phyloP scores from a whole-genome alignment of 2,113 vertebrate genomes.

The Cololabis saira region DNA sequence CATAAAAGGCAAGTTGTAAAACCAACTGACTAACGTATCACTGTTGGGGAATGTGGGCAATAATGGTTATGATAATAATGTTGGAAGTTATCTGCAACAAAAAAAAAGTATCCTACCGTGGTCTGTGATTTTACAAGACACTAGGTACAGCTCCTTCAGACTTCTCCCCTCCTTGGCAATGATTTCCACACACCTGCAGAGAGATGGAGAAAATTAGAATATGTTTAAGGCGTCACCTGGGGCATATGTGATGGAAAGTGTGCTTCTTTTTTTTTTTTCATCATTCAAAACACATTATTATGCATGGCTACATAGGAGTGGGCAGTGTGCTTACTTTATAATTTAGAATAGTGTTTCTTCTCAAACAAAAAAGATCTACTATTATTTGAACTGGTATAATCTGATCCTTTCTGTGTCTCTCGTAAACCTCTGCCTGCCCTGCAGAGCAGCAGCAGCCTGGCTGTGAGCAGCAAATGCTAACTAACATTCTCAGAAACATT shows the following conservation, averaged over 20 bases:
- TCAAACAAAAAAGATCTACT: no score
- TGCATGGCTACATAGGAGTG: neutral
- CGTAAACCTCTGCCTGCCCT: no score
- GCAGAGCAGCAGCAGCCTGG: no score
- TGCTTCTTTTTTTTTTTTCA: slow-evolving; percentile 6
- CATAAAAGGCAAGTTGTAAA: slow-evolving; percentile 54
- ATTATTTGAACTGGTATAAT: no score
- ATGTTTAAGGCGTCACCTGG: slow-evolving; percentile 38
- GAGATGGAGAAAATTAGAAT: slow-evolving; percentile 59
- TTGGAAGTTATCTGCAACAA: slow-evolving; percentile 64
- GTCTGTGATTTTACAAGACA: slow-evolving; percentile 99
- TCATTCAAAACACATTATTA: slow-evolving; percentile 17
- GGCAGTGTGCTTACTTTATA: no score
- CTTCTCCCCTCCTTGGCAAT: slow-evolving; percentile 97
- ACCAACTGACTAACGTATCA: slow-evolving; percentile 57
- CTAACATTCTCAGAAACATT: no score
- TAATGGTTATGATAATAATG: slow-evolving; percentile 62
- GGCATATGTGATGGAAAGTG: slow-evolving; percentile 3
- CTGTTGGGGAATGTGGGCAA: slow-evolving; percentile 40
- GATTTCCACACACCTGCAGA: slow-evolving; percentile 96
- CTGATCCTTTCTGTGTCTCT: no score
- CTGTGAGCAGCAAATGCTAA: no score
- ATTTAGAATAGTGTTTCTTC: no score
- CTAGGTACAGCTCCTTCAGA: slow-evolving; percentile 96
- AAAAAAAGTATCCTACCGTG: slow-evolving; percentile 86